These are phyloP conservation scores for Clarias fuscus DNA, from an alignment of 2,797 vertebrate genomes.

Conservation along the genomic window DNA sequence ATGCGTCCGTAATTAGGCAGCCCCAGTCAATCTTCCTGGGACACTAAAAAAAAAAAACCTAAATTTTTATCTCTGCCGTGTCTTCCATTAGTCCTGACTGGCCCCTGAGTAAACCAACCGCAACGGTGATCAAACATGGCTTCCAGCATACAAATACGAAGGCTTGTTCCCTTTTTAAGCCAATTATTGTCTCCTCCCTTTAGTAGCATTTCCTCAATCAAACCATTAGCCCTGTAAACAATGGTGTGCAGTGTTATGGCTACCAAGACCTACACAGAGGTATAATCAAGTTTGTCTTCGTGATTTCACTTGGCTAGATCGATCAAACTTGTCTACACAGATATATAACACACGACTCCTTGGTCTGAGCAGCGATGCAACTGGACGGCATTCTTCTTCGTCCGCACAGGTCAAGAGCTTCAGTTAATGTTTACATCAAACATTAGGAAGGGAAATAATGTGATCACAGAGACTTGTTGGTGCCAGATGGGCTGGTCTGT, in stretches of 20 bases:
- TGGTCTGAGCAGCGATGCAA: neutral
- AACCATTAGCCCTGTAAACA: constrained; percentile 35
- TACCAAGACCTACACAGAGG: neutral
- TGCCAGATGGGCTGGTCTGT: neutral
- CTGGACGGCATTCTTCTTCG: too few relatives aligned
- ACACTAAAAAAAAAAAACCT: neutral
- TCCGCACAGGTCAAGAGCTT: neutral
- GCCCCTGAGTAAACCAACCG: constrained; percentile 6
- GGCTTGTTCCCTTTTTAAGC: constrained; percentile 12
- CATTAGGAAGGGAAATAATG: neutral
- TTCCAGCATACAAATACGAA: constrained; percentile 30
- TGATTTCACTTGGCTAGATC: neutral
- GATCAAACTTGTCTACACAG: neutral
- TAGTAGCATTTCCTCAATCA: constrained; percentile 36
- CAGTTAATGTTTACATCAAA: neutral
- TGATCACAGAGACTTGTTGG: neutral
- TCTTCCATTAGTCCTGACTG: constrained; percentile 27
- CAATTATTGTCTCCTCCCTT: constrained; percentile 18
- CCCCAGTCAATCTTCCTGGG: constrained; percentile 36
- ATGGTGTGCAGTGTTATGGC: neutral
- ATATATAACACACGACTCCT: neutral
- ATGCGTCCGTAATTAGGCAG: constrained; percentile 33
- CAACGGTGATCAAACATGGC: constrained; percentile 22
- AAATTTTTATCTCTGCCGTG: constrained; percentile 11
- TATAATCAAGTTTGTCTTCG: constrained; percentile 2